Evolutionary conservation across 1,140 invertebrate genomes (phyloP).

Genomic region (Bradysia coprophila): DNA sequence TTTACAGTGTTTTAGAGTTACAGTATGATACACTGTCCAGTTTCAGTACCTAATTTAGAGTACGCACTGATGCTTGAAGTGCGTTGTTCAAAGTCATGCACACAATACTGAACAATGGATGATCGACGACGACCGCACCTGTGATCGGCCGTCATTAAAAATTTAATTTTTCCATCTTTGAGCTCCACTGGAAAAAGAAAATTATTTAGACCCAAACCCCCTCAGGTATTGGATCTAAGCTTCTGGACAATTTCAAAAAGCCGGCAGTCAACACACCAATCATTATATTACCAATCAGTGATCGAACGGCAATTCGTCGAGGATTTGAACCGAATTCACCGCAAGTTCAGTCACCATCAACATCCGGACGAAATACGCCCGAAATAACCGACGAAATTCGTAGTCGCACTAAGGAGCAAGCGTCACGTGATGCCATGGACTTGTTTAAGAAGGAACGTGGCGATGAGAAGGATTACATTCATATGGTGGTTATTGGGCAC

Average conservation of each 20-base stretch:
- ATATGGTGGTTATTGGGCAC: constrained; percentile 94
- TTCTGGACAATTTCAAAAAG: constrained; percentile 1
- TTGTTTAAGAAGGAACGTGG: constrained; percentile 57
- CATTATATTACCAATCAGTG: not conserved
- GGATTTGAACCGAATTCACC: constrained; percentile 26
- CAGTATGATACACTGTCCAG: no score
- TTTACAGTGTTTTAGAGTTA: no score
- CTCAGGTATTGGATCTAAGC: constrained; percentile 1
- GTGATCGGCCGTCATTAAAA: no score
- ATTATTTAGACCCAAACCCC: no score
- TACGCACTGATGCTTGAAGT: no score
- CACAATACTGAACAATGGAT: no score
- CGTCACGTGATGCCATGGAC: constrained; percentile 14
- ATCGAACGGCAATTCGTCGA: constrained; percentile 14
- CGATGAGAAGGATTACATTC: constrained; percentile 65
- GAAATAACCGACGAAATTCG: constrained; percentile 9
- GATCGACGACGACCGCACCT: no score
- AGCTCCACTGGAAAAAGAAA: no score
- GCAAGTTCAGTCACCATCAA: constrained; percentile 29
- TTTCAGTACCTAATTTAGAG: no score
- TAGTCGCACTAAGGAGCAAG: constrained; percentile 16
- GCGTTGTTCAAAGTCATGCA: no score
- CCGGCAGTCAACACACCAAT: not conserved
- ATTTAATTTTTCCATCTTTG: no score
- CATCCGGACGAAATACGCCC: constrained; percentile 30